Percentiles rank a stretch among this genome's conserved stretches.
These are phyloP conservation scores for Norana najaformis DNA, from an alignment of 2,888 invertebrate species.

Conservation along the genomic window DNA sequence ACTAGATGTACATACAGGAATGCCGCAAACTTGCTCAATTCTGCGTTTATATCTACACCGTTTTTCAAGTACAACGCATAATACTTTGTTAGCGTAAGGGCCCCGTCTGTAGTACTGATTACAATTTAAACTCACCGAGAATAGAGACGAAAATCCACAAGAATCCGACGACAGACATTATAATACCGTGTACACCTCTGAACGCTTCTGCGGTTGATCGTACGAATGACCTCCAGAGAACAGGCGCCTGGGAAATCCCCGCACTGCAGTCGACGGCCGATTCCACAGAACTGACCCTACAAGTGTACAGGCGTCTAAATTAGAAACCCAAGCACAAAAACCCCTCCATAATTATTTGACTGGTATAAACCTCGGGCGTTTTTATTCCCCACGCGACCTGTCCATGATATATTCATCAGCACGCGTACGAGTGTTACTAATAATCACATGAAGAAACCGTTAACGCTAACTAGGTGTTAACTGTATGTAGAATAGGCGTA, in stretches of 20 bases:
- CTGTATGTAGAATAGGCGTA: too few relatives aligned
- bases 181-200: background rate
- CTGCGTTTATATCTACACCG: background rate
- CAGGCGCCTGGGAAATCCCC: background rate
- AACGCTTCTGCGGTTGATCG: background rate
- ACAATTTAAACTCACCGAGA: background rate
- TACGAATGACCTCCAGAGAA: background rate
- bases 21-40: background rate
- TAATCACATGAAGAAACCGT: background rate
- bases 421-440: background rate
- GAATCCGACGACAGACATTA: constrained; percentile 13
- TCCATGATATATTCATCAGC: background rate
- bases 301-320: background rate
- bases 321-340: background rate
- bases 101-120: background rate
- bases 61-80: background rate
- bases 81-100: background rate
- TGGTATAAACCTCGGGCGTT: background rate
- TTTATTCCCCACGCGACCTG: background rate
- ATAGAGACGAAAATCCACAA: background rate
- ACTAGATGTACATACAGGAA: background rate
- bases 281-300: background rate
- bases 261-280: background rate
- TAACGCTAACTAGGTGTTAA: too few relatives aligned
- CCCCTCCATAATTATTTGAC: background rate